These are phyloP conservation scores for Loriculus beryllinus DNA, from an alignment of 2,797 vertebrate genomes.

Conservation along the genomic window DNA sequence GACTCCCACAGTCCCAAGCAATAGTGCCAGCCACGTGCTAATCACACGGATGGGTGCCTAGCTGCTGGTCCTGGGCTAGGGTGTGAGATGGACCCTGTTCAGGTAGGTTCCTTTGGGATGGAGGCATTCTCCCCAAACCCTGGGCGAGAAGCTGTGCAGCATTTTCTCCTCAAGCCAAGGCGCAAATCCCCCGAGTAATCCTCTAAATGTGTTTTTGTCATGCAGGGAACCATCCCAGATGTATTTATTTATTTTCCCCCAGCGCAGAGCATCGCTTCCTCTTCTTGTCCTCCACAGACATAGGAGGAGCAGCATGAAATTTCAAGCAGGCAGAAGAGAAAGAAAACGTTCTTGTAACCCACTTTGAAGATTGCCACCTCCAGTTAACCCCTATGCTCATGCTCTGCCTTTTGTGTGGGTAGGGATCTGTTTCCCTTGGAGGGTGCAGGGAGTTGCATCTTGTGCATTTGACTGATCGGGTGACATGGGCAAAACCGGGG, in stretches of 20 bases:
- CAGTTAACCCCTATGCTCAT: neutral
- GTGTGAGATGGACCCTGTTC: neutral
- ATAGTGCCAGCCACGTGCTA: neutral
- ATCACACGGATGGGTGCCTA: fast-evolving
- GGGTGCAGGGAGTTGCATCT: neutral
- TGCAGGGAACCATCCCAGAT: neutral
- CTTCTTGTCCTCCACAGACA: neutral
- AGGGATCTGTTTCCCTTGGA: neutral
- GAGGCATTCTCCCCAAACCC: neutral
- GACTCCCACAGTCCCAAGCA: fast-evolving
- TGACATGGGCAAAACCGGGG: neutral
- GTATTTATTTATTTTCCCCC: neutral
- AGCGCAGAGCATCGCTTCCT: neutral
- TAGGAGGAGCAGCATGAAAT: slow-evolving; percentile 11
- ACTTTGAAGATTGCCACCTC: neutral
- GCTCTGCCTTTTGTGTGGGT: neutral
- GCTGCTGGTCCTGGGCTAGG: neutral
- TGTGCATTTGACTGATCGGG: slow-evolving; percentile 15
- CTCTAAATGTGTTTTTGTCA: neutral
- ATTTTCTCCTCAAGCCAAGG: neutral
- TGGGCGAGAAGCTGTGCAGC: neutral
- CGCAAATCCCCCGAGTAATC: neutral
- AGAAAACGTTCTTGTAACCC: neutral
- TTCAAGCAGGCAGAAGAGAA: neutral
- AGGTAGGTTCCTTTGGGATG: neutral